These are phyloP conservation scores for Meriones psammophilus DNA, from an alignment of 2,797 vertebrate species.

Conservation along the genomic window DNA sequence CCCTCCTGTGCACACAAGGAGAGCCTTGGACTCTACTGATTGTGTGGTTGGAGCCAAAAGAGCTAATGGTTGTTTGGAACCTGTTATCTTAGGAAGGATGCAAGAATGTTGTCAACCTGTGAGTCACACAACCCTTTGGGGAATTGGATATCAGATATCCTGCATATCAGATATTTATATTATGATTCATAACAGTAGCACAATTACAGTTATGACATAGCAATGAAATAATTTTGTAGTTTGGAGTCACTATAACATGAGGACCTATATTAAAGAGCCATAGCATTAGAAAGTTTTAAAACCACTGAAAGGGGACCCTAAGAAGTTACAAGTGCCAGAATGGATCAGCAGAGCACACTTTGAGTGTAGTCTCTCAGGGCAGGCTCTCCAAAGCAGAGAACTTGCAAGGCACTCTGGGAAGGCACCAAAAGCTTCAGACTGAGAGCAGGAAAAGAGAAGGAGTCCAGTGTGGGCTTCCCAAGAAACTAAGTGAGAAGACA, in stretches of 20 bases:
- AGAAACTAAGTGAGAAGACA: conserved; percentile 84
- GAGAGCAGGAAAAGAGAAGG: conserved; percentile 34
- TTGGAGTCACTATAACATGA: background rate
- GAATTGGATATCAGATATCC: background rate
- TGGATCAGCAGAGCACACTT: background rate
- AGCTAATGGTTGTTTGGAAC: background rate
- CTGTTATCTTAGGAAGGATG: background rate
- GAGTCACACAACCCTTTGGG: background rate
- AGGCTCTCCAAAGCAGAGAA: conserved; percentile 2
- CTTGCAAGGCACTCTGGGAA: conserved; percentile 30
- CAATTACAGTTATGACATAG: background rate
- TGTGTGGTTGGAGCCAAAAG: background rate
- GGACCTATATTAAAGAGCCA: background rate
- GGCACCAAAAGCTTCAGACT: conserved; percentile 19
- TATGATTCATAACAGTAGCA: background rate
- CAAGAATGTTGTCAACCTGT: background rate
- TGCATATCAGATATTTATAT: background rate
- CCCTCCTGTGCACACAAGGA: background rate
- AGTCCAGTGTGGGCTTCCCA: conserved; percentile 74
- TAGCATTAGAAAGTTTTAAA: background rate
- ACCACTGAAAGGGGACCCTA: background rate
- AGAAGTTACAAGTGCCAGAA: background rate
- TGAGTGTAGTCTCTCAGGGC: background rate
- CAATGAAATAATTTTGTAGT: background rate
- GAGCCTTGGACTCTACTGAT: background rate